Evolutionary conservation across 2,888 invertebrate species (phyloP), one percentile per base, ranked within the genome.

Genomic region (Caenorhabditis sulstoni): DNA sequence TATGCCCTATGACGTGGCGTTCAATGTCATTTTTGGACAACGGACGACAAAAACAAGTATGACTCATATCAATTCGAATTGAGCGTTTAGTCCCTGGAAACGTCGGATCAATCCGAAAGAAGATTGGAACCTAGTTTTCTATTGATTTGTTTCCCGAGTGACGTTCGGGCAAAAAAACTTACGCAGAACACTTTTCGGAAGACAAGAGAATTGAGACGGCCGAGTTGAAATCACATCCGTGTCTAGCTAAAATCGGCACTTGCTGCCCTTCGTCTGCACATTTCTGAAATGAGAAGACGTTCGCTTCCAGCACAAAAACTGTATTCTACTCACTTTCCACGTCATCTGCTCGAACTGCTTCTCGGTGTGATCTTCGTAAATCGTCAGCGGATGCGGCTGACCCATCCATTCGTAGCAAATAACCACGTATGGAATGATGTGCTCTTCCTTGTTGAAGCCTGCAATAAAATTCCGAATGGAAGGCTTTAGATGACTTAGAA

Each of bases 381-480:
- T 77, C n/a, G 81, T 71, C 16, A 84, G 41, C 41, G 84, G 81
- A 68, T 84, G 84, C 1, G 84, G 77, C 44, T 62, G 65, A 39
- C 84, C 84, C 57, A 71, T 74, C 84, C 84, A 84, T 66, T 81
- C 84, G 71, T 84, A 84, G 41, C 76, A 70, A 59, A 84, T 81
- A 14, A 84, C 74, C 4, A 73, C 78, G 29, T 61, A 73, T 20
- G 70, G 67, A 45, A 75, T 80, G 71, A 74, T 70, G 41, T 71
- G 75, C 57, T 75, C 75, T 18, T 70, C 61, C 12, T 66, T 76
- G 58, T 80, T 55, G 57, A 71, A 76, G 50, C 79, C 79, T 78
- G 49, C 16, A 61, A 41, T 14, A 1, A 7, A 18, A 18, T 18
- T 20, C 16, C 14, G 16, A 12, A 57, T 2, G 14, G n/a, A 3